phyloP scores from a whole-genome alignment of 1,140 invertebrate species.

The Acromyrmex charruanus region DNA sequence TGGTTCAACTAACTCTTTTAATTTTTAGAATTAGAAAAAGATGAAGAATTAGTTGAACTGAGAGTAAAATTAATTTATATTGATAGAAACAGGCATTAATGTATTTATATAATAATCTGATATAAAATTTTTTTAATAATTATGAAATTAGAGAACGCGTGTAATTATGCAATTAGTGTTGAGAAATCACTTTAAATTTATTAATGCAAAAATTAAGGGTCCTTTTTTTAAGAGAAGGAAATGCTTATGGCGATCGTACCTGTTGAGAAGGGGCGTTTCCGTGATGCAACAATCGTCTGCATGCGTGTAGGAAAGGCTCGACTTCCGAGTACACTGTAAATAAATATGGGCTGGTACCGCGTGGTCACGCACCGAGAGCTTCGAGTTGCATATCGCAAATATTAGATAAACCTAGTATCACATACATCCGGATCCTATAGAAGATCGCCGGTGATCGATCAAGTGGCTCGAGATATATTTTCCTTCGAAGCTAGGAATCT shows the following conservation, averaged over 20 bases:
- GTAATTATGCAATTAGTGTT: background rate
- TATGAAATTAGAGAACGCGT: background rate
- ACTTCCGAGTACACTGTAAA: conserved; percentile 66
- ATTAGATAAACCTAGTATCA: conserved; percentile 48
- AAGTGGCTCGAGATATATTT: conserved; percentile 28
- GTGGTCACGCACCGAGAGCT: conserved; percentile 64
- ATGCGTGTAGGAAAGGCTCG: conserved; percentile 43
- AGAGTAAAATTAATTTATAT: no score
- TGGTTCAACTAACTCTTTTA: no score
- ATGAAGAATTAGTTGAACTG: no score
- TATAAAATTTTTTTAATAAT: background rate
- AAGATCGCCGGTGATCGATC: conserved; percentile 27
- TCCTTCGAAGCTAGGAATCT: conserved; percentile 1
- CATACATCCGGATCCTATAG: conserved; percentile 14
- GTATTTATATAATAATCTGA: background rate
- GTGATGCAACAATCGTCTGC: conserved; percentile 4
- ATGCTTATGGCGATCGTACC: conserved; percentile 18
- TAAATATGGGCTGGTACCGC: conserved; percentile 66
- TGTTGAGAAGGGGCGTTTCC: conserved; percentile 50
- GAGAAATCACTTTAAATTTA: background rate
- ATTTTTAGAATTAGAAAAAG: no score
- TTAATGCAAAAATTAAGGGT: background rate
- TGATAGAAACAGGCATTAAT: no score
- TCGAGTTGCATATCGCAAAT: conserved; percentile 49
- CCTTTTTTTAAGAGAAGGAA: background rate